Evolutionary conservation across 2,888 invertebrate genomes (phyloP).

Genomic region (Eristalis pertinax): DNA sequence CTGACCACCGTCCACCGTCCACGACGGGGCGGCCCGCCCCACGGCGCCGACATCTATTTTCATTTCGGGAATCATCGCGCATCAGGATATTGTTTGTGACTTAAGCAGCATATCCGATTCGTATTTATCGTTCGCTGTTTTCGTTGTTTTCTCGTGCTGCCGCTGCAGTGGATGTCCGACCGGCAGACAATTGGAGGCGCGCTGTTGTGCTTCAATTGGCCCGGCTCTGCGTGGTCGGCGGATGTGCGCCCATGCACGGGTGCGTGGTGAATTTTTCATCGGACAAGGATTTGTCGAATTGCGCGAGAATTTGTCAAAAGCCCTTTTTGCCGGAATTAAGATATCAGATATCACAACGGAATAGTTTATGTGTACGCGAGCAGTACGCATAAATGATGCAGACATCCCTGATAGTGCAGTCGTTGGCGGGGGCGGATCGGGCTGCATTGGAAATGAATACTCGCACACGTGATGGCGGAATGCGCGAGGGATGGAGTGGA

Average conservation of each 20-base stretch:
- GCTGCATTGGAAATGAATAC: not conserved
- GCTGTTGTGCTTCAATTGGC: slow-evolving; percentile 33
- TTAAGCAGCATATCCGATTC: slow-evolving; percentile 59
- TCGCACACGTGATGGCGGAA: not conserved
- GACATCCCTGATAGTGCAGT: slow-evolving; percentile 5
- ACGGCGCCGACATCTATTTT: not conserved
- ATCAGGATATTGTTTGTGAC: slow-evolving; percentile 44
- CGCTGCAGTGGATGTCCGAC: not conserved
- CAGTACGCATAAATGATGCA: slow-evolving; percentile 24
- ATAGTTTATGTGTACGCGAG: slow-evolving; percentile 21
- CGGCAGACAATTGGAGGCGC: slow-evolving; percentile 13
- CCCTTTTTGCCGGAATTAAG: slow-evolving; percentile 48
- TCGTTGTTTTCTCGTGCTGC: slow-evolving; percentile 27
- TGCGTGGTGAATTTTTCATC: slow-evolving; percentile 41
- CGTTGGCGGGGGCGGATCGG: not conserved
- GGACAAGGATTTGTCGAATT: slow-evolving; percentile 50
- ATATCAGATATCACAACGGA: slow-evolving; percentile 49
- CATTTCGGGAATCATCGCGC: slow-evolving; percentile 31
- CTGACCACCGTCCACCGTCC: not conserved
- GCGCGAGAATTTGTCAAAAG: slow-evolving; percentile 46
- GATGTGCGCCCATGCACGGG: not conserved
- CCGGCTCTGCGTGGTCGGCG: slow-evolving; percentile 15
- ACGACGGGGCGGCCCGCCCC: not conserved
- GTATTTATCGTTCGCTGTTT: slow-evolving; percentile 58
- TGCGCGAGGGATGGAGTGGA: not conserved